A percentile compares a stretch with the other conserved stretches of the same genome.
Conservation (phyloP, 2,113 vertebrate species). For the Forbesichthys agassizii region DNA sequence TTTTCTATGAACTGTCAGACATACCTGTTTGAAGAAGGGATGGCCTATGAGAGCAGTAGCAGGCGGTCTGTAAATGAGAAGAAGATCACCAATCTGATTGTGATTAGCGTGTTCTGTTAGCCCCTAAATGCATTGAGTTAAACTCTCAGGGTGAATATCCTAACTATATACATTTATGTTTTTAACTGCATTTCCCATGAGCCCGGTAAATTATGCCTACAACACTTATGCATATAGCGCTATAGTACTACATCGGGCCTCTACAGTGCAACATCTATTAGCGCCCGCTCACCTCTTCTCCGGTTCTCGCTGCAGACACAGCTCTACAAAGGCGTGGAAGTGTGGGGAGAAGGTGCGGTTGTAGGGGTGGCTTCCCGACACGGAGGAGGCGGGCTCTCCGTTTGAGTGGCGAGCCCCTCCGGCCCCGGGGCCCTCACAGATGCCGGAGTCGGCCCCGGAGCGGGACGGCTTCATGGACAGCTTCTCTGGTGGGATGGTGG, state of each 20-base stretch:
- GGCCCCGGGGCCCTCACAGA: constrained; percentile 79
- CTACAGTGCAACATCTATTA: no score
- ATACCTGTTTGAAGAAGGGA: constrained; percentile 97
- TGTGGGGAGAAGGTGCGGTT: constrained; percentile 90
- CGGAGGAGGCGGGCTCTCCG: constrained; percentile 78
- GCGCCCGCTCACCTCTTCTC: constrained; percentile 81
- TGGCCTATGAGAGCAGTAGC: constrained; percentile 87
- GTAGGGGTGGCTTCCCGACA: constrained; percentile 84
- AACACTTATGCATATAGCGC: no score
- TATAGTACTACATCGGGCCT: no score
- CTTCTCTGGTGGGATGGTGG: constrained; percentile 93
- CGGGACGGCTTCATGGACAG: constrained; percentile 88
- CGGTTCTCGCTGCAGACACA: constrained; percentile 91
- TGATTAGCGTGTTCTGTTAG: no score
- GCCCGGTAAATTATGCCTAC: no score
- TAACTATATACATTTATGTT: no score
- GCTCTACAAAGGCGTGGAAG: constrained; percentile 93
- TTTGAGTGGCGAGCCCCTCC: constrained; percentile 82
- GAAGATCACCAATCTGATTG: not conserved
- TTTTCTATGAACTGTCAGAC: constrained; percentile 10
- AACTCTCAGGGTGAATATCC: no score
- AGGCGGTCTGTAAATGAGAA: constrained; percentile 81
- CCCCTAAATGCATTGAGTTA: no score
- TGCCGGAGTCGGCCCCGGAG: constrained; percentile 83
- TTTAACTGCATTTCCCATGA: no score